phyloP scores from a whole-genome alignment of 2,888 invertebrate genomes.

The Mechanitis mazaeus region DNA sequence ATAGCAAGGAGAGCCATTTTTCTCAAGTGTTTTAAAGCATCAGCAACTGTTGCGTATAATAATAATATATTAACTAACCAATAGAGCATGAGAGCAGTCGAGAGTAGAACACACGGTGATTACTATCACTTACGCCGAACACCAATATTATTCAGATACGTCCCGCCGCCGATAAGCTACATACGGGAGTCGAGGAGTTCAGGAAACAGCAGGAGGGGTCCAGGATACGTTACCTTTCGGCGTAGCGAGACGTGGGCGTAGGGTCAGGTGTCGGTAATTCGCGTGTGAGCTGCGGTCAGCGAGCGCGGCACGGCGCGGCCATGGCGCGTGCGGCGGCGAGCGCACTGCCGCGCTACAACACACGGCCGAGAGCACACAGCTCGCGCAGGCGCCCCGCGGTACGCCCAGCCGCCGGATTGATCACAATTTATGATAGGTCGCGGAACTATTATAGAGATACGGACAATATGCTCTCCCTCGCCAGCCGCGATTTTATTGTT shows the following conservation, averaged over 20 bases:
- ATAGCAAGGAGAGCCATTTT: slow-evolving; percentile 23
- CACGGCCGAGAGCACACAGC: slow-evolving; percentile 35
- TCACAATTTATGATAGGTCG: slow-evolving; percentile 73
- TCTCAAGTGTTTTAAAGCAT: slow-evolving; percentile 22
- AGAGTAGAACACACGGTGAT: slow-evolving; percentile 63
- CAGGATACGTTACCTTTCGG: slow-evolving; percentile 52
- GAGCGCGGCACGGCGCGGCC: slow-evolving; percentile 60
- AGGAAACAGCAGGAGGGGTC: slow-evolving; percentile 32
- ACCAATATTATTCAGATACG: slow-evolving; percentile 27
- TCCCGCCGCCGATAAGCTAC: slow-evolving; percentile 47
- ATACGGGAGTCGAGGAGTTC: slow-evolving; percentile 38
- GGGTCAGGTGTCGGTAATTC: slow-evolving; percentile 38
- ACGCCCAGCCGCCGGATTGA: slow-evolving; percentile 53
- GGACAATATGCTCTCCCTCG: slow-evolving; percentile 36
- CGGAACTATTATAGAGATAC: slow-evolving; percentile 68
- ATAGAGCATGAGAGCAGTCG: slow-evolving; percentile 71
- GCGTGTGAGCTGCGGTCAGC: slow-evolving; percentile 55
- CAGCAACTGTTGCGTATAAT: slow-evolving; percentile 18
- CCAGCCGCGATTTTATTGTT: slow-evolving; percentile 1
- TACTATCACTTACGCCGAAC: slow-evolving; percentile 32
- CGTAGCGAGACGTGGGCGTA: slow-evolving; percentile 28
- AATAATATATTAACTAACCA: slow-evolving; percentile 54
- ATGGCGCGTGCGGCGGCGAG: slow-evolving; percentile 57
- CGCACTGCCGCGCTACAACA: slow-evolving; percentile 40
- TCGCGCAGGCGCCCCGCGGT: slow-evolving; percentile 30